Conservation (phyloP, 2,888 invertebrate genomes). For the Dorcus hopei region DNA sequence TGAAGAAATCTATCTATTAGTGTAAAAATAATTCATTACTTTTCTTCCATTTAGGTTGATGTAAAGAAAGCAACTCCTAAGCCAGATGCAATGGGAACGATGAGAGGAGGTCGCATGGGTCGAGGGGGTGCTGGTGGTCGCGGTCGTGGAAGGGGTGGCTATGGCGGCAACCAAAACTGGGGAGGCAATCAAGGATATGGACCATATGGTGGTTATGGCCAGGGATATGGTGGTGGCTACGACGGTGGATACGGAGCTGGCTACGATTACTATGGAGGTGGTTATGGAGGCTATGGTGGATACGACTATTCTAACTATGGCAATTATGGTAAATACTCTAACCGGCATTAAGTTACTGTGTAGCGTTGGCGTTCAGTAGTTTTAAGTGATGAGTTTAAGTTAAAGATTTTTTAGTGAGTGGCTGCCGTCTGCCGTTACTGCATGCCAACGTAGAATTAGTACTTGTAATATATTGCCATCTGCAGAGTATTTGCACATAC, state of each 20-base stretch:
- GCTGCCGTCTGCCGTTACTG: constrained; percentile 32
- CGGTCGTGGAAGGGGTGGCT: constrained; percentile 69
- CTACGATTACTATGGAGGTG: constrained; percentile 71
- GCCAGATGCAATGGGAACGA: constrained; percentile 64
- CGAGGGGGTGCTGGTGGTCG: constrained; percentile 65
- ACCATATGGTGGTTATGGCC: constrained; percentile 53
- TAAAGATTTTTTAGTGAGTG: constrained; percentile 17
- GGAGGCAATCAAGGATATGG: constrained; percentile 64
- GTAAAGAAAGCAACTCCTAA: constrained; percentile 94
- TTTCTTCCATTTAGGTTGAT: constrained; percentile 65
- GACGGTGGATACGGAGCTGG: constrained; percentile 73
- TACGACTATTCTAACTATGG: constrained; percentile 79
- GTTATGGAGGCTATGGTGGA: constrained; percentile 75
- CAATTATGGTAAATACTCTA: constrained; percentile 73
- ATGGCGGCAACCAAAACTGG: constrained; percentile 64
- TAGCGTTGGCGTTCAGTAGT: constrained; percentile 32
- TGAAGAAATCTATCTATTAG: background rate
- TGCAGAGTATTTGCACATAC: constrained; percentile 33
- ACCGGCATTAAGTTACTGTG: constrained; percentile 33
- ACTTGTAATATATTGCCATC: constrained; percentile 25
- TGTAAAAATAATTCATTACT: constrained; percentile 7
- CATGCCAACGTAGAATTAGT: constrained; percentile 31
- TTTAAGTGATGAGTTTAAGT: constrained; percentile 17
- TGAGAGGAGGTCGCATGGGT: constrained; percentile 61
- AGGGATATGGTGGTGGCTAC: constrained; percentile 68